These are phyloP conservation scores for Andrena flavipes DNA, from an alignment of 2,888 invertebrate genomes.

Conservation along the genomic window DNA sequence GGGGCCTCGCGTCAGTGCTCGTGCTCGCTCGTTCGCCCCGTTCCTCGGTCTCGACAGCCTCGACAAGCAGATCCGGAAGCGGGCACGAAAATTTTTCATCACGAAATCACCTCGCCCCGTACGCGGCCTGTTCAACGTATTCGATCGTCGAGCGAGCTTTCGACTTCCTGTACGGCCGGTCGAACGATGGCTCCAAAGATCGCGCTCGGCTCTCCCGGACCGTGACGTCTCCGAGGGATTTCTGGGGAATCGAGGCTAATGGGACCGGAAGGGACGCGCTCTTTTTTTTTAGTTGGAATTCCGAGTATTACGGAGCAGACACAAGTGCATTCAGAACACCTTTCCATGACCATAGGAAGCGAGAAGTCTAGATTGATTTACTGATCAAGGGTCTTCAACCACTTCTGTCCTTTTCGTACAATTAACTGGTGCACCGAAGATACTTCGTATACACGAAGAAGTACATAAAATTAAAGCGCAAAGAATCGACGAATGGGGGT, in stretches of 20 bases:
- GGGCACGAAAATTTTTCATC: constrained; percentile 74
- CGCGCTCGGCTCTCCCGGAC: constrained; percentile 57
- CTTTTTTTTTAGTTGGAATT: constrained; percentile 49
- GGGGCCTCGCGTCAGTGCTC: constrained; percentile 70
- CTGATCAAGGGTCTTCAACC: not conserved
- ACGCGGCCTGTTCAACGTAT: constrained; percentile 45
- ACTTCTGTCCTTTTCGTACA: too few species aligned
- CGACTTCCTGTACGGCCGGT: constrained; percentile 61
- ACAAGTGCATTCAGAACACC: constrained; percentile 24
- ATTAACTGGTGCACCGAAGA: not conserved
- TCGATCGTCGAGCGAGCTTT: constrained; percentile 37
- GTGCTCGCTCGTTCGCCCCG: constrained; percentile 53
- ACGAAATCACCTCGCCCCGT: constrained; percentile 69
- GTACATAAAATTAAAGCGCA: constrained; percentile 10
- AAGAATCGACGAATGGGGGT: constrained; percentile 45
- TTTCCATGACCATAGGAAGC: not conserved
- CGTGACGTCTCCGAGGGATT: constrained; percentile 65
- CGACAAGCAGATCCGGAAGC: constrained; percentile 76
- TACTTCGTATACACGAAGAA: constrained; percentile 9
- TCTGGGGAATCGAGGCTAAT: constrained; percentile 58
- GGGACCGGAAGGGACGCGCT: constrained; percentile 67
- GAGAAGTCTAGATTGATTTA: not conserved
- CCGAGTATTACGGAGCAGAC: constrained; percentile 24
- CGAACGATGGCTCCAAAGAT: constrained; percentile 51
- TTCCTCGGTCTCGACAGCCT: constrained; percentile 59